These are phyloP conservation scores for Cordilura impudica DNA, from an alignment of 2,888 invertebrate species.

Conservation along the genomic window DNA sequence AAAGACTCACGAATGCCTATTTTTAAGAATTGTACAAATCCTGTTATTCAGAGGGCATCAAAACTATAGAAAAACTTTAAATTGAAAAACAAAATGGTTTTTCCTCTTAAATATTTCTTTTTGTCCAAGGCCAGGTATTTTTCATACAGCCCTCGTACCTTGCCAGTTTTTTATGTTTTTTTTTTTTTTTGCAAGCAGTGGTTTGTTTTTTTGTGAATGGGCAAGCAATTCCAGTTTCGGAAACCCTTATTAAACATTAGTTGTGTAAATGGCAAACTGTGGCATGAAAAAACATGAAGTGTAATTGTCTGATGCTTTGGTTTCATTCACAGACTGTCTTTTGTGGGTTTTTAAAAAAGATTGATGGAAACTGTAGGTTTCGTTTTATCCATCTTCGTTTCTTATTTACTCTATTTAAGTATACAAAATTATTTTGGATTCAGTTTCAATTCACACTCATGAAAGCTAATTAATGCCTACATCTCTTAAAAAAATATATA, in stretches of 20 bases:
- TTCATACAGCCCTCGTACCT: too few relatives aligned
- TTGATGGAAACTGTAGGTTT: constrained; percentile 36
- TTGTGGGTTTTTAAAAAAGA: constrained; percentile 48
- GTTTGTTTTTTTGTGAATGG: too few relatives aligned
- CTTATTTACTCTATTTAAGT: neutral
- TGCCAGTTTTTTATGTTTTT: too few relatives aligned
- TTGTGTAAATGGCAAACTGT: constrained; percentile 24
- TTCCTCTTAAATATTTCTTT: too few relatives aligned
- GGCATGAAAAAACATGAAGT: constrained; percentile 5
- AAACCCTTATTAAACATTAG: constrained; percentile 29
- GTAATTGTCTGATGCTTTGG: constrained; percentile 37
- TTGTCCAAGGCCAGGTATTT: too few relatives aligned
- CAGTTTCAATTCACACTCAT: neutral
- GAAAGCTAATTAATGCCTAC: constrained; percentile 43
- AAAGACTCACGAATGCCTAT: too few relatives aligned
- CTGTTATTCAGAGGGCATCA: too few relatives aligned
- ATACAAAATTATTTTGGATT: constrained; percentile 6
- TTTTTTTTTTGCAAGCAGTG: too few relatives aligned
- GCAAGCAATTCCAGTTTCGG: neutral
- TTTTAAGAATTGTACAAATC: too few relatives aligned
- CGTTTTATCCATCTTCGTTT: constrained; percentile 11
- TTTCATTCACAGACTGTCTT: constrained; percentile 21
- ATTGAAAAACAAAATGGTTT: too few relatives aligned
- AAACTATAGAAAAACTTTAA: too few relatives aligned
- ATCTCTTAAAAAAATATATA: neutral